These are phyloP conservation scores for Alouatta palliata DNA, from an alignment of 2,113 vertebrate species.

Conservation along the genomic window DNA sequence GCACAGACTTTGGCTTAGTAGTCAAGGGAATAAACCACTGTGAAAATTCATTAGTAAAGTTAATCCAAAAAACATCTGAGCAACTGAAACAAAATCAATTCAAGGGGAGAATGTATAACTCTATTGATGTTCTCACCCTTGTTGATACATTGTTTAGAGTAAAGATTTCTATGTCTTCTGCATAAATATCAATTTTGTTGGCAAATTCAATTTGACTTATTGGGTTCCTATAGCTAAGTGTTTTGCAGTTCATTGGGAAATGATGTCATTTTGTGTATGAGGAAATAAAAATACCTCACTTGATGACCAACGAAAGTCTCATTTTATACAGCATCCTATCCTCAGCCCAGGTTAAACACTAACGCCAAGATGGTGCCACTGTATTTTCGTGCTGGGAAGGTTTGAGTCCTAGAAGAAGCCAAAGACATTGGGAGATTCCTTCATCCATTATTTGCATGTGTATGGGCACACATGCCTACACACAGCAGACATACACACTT, in stretches of 20 bases:
- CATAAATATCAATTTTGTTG: constrained; percentile 52
- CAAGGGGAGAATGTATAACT: constrained; percentile 38
- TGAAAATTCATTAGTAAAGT: constrained; percentile 64
- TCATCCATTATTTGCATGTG: no score
- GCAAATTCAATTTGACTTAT: constrained; percentile 52
- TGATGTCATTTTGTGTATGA: not conserved
- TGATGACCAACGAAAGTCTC: not conserved
- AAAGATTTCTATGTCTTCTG: constrained; percentile 55
- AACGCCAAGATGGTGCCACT: not conserved
- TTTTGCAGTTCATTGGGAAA: constrained; percentile 18
- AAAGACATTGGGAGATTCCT: not conserved
- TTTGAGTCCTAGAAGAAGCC: not conserved
- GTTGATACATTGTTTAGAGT: constrained; percentile 46
- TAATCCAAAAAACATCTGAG: constrained; percentile 65
- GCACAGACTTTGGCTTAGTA: not conserved
- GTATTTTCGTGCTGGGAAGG: not conserved
- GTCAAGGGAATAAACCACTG: constrained; percentile 29
- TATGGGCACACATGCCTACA: not conserved
- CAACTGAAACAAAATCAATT: constrained; percentile 66
- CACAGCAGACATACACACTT: not conserved
- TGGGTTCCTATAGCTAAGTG: constrained; percentile 18
- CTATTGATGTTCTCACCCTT: constrained; percentile 55
- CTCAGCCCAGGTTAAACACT: not conserved
- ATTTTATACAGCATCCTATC: not conserved
- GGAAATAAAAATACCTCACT: not conserved